Evolutionary conservation across 1,140 invertebrate species (phyloP).

Genomic region (Cepaea nemoralis): DNA sequence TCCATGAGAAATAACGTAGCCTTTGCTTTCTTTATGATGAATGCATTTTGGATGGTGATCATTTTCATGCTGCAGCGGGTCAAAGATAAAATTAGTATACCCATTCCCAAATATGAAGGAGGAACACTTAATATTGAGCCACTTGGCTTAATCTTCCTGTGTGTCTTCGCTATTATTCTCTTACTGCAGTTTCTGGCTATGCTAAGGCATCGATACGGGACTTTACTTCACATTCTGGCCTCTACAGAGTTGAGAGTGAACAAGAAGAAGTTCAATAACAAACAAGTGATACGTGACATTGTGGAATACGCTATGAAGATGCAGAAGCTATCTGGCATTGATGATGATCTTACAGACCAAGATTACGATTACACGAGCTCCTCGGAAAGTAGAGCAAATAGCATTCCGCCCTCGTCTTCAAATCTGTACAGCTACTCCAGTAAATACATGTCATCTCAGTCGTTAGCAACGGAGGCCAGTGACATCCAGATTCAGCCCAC

Average conservation of each 20-base stretch:
- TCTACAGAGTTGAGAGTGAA: constrained; percentile 92
- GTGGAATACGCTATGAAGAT: constrained; percentile 55
- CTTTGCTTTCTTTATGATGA: constrained; percentile 97
- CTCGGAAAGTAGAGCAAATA: constrained; percentile 33
- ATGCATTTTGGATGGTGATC: constrained; percentile 96
- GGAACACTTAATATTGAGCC: constrained; percentile 67
- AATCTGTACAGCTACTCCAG: not conserved
- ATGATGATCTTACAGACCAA: constrained; percentile 55
- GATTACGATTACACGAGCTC: constrained; percentile 53
- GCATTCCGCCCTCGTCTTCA: constrained; percentile 15
- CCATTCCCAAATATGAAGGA: constrained; percentile 48
- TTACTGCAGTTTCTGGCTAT: constrained; percentile 74
- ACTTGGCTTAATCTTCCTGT: constrained; percentile 73
- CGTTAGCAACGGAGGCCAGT: constrained; percentile 33
- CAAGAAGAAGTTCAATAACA: constrained; percentile 54
- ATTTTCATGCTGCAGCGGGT: constrained; percentile 89
- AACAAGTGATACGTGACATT: constrained; percentile 52
- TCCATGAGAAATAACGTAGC: constrained; percentile 92
- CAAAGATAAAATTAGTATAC: constrained; percentile 84
- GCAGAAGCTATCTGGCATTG: constrained; percentile 50
- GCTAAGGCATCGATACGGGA: constrained; percentile 84
- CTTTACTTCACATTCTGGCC: constrained; percentile 95
- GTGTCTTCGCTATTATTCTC: constrained; percentile 73
- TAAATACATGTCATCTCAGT: constrained; percentile 29
- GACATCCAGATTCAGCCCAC: constrained; percentile 21